Conservation (phyloP, 2,888 invertebrate genomes). For the Tridacna gigas region DNA sequence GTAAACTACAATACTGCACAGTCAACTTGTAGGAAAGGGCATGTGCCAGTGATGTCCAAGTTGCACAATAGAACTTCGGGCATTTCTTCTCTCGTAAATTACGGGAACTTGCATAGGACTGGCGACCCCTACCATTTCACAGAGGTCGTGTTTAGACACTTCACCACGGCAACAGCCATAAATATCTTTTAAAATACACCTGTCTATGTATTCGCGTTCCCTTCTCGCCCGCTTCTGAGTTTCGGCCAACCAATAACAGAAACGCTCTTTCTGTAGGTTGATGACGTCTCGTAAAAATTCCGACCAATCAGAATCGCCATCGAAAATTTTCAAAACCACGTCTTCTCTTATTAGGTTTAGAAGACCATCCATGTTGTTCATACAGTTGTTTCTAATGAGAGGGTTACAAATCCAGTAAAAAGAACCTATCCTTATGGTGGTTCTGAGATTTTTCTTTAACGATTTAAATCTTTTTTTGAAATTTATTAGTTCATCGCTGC, state of each 20-base stretch:
- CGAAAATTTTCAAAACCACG: constrained; percentile 1
- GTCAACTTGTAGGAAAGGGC: no score
- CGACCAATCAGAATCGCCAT: background rate
- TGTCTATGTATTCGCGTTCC: background rate
- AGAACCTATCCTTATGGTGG: constrained; percentile 3
- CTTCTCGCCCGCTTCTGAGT: background rate
- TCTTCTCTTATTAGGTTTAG: background rate
- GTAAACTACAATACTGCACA: no score
- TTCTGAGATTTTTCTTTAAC: background rate
- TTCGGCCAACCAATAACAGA: background rate
- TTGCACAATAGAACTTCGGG: background rate
- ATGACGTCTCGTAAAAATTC: constrained; percentile 11
- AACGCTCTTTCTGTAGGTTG: background rate
- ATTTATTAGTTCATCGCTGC: background rate
- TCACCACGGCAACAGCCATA: background rate
- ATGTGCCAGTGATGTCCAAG: background rate
- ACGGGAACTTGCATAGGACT: background rate
- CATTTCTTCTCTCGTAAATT: background rate
- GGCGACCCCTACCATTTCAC: background rate
- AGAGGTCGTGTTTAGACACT: background rate
- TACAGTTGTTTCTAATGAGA: no score
- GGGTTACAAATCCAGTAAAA: background rate
- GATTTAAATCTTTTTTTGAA: background rate
- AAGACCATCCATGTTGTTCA: background rate
- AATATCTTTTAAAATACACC: constrained; percentile 4